Conservation (phyloP, 2,888 invertebrate genomes). For the Himalopsyche japonica region DNA sequence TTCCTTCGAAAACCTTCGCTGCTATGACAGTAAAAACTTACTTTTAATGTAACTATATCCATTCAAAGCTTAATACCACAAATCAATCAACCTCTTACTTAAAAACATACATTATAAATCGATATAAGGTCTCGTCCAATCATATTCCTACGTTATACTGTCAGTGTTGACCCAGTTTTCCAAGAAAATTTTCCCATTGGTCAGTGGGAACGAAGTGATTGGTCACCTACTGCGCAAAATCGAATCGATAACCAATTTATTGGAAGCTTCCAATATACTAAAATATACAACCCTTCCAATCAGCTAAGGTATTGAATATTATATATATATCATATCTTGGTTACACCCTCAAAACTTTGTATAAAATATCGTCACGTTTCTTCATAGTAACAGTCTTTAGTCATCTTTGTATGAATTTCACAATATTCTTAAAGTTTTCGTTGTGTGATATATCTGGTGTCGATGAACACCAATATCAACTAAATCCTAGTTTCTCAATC, state of each 20-base stretch:
- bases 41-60: no score
- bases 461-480: no score
- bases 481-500: no score
- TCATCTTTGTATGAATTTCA: no score
- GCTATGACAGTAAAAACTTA: no score
- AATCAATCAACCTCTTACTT: background rate
- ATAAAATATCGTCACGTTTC: no score
- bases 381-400: no score
- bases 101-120: background rate
- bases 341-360: background rate
- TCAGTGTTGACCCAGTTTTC: background rate
- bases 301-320: background rate
- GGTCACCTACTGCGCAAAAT: background rate
- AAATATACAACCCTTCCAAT: background rate
- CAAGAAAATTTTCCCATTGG: background rate
- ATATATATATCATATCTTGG: background rate
- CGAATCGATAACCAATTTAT: conserved; percentile 7
- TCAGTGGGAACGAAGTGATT: background rate
- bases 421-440: no score
- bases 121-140: background rate
- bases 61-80: background rate
- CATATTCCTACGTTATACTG: background rate
- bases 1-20: no score
- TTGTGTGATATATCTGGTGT: no score
- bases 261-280: background rate